phyloP scores from a whole-genome alignment of 2,888 invertebrate genomes.

The Cremastinae sp. region DNA sequence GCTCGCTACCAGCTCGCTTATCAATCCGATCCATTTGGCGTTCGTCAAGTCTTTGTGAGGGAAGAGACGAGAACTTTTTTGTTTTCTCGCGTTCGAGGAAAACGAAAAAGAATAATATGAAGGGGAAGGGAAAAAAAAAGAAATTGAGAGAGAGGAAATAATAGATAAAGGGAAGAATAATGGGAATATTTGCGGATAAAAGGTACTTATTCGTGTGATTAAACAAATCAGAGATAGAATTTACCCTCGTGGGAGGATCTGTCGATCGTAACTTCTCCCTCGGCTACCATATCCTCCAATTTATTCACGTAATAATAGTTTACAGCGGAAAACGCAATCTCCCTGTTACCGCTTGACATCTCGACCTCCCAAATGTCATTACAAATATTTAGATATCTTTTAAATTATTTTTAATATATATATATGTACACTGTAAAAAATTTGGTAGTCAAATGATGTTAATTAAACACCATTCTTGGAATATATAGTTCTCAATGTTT shows the following conservation, averaged over 20 bases:
- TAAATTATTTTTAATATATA: no score
- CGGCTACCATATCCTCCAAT: constrained; percentile 60
- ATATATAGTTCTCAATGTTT: no score
- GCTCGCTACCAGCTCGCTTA: constrained; percentile 66
- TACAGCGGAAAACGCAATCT: constrained; percentile 62
- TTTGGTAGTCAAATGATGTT: no score
- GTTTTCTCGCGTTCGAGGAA: no score
- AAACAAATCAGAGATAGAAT: constrained; percentile 54
- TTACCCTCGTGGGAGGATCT: constrained; percentile 70
- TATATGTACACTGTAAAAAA: no score
- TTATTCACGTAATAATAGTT: constrained; percentile 66
- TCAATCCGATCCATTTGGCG: constrained; percentile 72
- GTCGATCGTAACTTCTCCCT: constrained; percentile 69
- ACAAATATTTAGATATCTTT: no score
- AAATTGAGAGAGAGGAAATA: constrained; percentile 8
- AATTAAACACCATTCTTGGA: no score
- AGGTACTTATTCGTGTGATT: constrained; percentile 45
- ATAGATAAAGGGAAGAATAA: no score
- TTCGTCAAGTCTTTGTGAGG: constrained; percentile 67
- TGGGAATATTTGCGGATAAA: constrained; percentile 45
- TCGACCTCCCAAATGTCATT: no score
- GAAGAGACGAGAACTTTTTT: no score
- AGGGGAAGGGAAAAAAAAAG: constrained; percentile 12
- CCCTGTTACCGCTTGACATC: constrained; percentile 57
- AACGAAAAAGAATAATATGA: no score